Base-by-base conservation (phyloP, 2,113 vertebrate species). In the Arothron firmamentum region DNA sequence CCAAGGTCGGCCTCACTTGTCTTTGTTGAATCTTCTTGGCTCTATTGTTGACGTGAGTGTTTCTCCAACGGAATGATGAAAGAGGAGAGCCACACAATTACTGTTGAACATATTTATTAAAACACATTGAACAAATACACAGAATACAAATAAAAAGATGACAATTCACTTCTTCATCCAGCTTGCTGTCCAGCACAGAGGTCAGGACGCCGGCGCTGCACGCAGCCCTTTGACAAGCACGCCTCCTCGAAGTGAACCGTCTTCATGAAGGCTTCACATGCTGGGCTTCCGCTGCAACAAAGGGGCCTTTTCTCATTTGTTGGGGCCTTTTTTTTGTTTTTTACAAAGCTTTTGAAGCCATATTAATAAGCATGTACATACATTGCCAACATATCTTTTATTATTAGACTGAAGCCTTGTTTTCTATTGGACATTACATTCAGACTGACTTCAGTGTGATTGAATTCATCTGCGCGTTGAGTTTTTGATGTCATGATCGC, bases 71-170 rank as follows among this genome's bases (percentile, higher is more conserved):
- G n/a, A 3, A 31, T 5, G 3, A 5, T 3, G n/a, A 52, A 28
- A 14, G 15, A n/a, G 17, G 20, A 53, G 17, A 0, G 14, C 11
- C 8, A 6, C 10, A 0, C 6, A 50, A 31, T 73, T 74, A 75
- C 87, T 86, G 82, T 85, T 80, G 85, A 89, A 87, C 88, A 88
- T 79, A 90, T 92, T 92, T 92, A 92, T 91, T 92, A 92, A 92
- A 92, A 92, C 90, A 92, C 91, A 86, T 87, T 89, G 87, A 91
- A 92, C 91, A 91, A 92, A 91, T 90, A 90, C 90, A 92, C 90
- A 85, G 74, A 86, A 87, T 91, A 91, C 90, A 92, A 92, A 92
- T 90, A 87, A 90, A 92, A 90, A 89, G 84, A 89, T 89, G 86
- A 89, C 85, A 84, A 86, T 85, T 89, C 83, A 82, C 82, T 85